These are phyloP conservation scores for Melipona bicolor DNA, from an alignment of 2,888 invertebrate genomes.

Conservation along the genomic window DNA sequence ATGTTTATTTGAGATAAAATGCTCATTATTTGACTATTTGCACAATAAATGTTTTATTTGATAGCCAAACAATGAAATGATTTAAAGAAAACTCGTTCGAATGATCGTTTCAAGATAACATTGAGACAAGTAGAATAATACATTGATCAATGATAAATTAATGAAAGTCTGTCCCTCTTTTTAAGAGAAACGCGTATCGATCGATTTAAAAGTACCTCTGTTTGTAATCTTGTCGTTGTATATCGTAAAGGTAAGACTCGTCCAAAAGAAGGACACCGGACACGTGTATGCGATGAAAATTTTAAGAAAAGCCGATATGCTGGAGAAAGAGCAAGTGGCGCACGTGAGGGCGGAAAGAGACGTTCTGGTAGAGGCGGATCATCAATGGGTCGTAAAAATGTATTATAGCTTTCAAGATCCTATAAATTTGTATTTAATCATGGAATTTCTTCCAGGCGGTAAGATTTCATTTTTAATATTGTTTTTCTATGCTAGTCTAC, in stretches of 20 bases:
- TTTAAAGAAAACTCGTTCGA: too few relatives aligned
- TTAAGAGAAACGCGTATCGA: background rate
- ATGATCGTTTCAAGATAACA: too few relatives aligned
- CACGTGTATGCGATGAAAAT: constrained; percentile 99
- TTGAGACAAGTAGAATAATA: background rate
- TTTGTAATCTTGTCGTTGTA: background rate
- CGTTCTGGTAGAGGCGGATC: constrained; percentile 99
- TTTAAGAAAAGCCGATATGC: constrained; percentile 98
- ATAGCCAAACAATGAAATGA: too few relatives aligned
- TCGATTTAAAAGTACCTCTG: background rate
- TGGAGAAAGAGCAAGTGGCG: constrained; percentile 99
- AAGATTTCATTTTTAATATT: constrained; percentile 39
- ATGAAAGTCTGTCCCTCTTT: background rate
- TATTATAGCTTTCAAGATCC: constrained; percentile 99
- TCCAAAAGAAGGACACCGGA: constrained; percentile 99
- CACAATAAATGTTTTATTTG: too few relatives aligned
- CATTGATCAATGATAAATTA: background rate
- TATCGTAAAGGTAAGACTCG: constrained; percentile 91
- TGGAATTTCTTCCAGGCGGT: constrained; percentile 99
- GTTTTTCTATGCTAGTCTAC: background rate
- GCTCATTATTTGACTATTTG: too few relatives aligned
- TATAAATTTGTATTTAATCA: constrained; percentile 99
- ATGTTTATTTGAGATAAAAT: too few relatives aligned
- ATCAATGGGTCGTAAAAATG: constrained; percentile 99
- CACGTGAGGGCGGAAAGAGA: constrained; percentile 99